phyloP scores from a whole-genome alignment of 2,113 vertebrate genomes.

The Aspidoscelis tigris region DNA sequence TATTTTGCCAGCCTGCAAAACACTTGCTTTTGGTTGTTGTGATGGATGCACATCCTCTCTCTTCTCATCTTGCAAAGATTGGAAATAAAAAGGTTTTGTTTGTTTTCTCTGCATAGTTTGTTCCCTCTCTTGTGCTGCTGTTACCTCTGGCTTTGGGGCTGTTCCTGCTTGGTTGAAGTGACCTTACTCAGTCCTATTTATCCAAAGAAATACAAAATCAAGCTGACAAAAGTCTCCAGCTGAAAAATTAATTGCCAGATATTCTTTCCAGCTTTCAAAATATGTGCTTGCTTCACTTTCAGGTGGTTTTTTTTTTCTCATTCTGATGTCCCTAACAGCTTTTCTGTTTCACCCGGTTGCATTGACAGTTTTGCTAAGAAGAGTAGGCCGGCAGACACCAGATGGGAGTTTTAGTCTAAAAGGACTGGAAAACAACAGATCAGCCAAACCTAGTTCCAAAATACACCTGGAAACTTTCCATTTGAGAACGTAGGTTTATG shows the following conservation, averaged over 20 bases:
- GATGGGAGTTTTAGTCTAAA: too few species aligned
- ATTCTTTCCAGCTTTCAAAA: neutral
- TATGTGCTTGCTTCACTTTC: neutral
- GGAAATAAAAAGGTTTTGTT: constrained; percentile 12
- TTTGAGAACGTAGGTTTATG: too few species aligned
- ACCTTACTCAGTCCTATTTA: neutral
- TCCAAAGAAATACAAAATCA: neutral
- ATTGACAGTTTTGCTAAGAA: too few species aligned
- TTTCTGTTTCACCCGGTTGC: too few species aligned
- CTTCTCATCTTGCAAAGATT: neutral
- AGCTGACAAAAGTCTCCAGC: neutral
- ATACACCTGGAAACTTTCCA: too few species aligned
- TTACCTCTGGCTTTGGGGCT: neutral
- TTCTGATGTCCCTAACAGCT: too few species aligned
- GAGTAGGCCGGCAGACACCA: too few species aligned
- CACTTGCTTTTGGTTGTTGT: neutral
- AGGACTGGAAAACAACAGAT: too few species aligned
- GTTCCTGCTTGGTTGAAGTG: neutral
- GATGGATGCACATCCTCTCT: neutral
- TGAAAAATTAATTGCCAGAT: neutral
- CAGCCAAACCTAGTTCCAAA: too few species aligned
- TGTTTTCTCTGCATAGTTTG: neutral
- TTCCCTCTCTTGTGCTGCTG: neutral
- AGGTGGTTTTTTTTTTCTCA: too few species aligned
- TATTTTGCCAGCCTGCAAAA: neutral